Evolutionary conservation across 2,888 invertebrate genomes (phyloP), one percentile per base, ranked within the genome.

Genomic region (Smittia sp.): DNA sequence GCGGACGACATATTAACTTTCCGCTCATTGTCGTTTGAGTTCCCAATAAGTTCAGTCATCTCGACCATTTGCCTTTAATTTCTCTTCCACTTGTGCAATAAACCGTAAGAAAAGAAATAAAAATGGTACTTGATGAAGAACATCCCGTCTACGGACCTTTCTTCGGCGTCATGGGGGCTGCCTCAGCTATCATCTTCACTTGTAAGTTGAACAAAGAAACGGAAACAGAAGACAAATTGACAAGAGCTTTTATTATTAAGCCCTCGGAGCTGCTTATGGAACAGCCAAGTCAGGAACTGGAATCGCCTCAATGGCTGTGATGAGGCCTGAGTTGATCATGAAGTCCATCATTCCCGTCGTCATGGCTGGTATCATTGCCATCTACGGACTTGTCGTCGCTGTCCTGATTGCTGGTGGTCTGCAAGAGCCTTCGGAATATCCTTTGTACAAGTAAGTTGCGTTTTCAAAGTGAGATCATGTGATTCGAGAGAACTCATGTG

Each of bases 291-390:
- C 98, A 76, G 99, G 99, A 78, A 98, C 98, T 77, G 99, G 99
- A 86, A 99, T 99, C 81, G 98, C 99, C 79, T 98, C 98, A 82
- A 99, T 99, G 99, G 96, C 98, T 79, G 98, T 99, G 82, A 98
- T 98, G 96, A 88, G 98, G 86, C 99, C 99, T 77, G 99, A 99
- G 86, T 89, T 99, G 82, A 99, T 99, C 85, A 99, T 99, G 98
- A 99, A 98, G 86, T 98, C 97, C 84, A 98, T 99, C 87, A 98
- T 99, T 86, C 99, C 99, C 79, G 98, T 99, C 79, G 96, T 97
- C 87, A 97, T 97, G 96, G 96, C 97, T 83, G 98, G 98, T 96
- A 99, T 99, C 83, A 94, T 99, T 84, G 99, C 98, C 86, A 99
- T 99, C 85, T 99, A 99, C 84, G 99, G 99, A 80, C 88, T 99